These are phyloP conservation scores for Zaprionus camerounensis DNA, from an alignment of 1,140 invertebrate species.

Conservation along the genomic window DNA sequence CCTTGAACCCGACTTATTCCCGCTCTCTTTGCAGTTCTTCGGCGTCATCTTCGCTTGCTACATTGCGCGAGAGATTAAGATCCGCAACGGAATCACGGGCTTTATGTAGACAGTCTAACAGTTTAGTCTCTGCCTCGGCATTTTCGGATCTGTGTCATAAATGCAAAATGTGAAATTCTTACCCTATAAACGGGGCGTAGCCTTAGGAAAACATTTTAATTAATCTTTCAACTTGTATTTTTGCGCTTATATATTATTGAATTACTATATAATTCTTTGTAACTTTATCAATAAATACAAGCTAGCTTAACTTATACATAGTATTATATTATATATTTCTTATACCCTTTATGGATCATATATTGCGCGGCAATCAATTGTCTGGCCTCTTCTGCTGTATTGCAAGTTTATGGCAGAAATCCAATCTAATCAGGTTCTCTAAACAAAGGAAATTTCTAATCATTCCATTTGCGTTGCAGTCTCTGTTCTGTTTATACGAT, in stretches of 20 bases:
- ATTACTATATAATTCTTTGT: constrained; percentile 25
- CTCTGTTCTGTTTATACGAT: not conserved
- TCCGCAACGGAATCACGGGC: constrained; percentile 78
- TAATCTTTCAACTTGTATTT: constrained; percentile 15
- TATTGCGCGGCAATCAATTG: not conserved
- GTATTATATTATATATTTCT: not conserved
- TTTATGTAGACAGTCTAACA: constrained; percentile 42
- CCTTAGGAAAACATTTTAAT: constrained; percentile 11
- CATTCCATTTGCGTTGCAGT: constrained; percentile 23
- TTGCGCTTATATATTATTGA: constrained; percentile 28
- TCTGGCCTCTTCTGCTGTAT: not conserved
- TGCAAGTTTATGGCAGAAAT: not conserved
- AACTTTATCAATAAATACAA: constrained; percentile 36
- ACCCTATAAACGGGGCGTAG: constrained; percentile 30
- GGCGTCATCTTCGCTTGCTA: constrained; percentile 84
- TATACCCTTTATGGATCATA: not conserved
- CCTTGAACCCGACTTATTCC: not conserved
- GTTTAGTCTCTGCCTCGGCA: not conserved
- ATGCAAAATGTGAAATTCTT: constrained; percentile 38
- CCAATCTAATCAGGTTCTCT: constrained; percentile 19
- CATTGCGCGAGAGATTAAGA: constrained; percentile 82
- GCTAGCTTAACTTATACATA: constrained; percentile 40
- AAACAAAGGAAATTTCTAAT: constrained; percentile 16
- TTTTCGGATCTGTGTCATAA: not conserved
- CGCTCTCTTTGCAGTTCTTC: constrained; percentile 75